These are phyloP conservation scores for Tenthredo amoena DNA, from an alignment of 2,888 invertebrate species.

Conservation along the genomic window DNA sequence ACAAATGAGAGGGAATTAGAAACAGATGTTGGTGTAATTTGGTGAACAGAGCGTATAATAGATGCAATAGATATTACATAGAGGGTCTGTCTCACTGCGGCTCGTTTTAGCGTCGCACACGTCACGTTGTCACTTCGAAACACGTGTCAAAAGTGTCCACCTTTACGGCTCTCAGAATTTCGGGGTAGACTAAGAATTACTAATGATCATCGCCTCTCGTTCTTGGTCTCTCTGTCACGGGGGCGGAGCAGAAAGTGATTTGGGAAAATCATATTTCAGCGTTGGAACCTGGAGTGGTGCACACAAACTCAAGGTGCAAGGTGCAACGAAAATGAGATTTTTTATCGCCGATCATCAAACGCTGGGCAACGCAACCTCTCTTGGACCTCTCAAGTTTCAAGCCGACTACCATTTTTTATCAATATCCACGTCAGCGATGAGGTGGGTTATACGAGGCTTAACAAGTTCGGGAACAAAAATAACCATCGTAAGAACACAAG, in stretches of 20 bases:
- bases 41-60: slow-evolving; percentile 39
- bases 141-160: slow-evolving; percentile 1
- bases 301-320: slow-evolving; percentile 65
- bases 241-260: slow-evolving; percentile 71
- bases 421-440: slow-evolving; percentile 42
- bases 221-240: slow-evolving; percentile 18
- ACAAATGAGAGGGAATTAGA: slow-evolving; percentile 22
- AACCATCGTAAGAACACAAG: not conserved
- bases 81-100: slow-evolving; percentile 60
- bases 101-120: slow-evolving; percentile 44
- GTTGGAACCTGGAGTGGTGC: slow-evolving; percentile 62
- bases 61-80: slow-evolving; percentile 32
- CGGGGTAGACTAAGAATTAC: slow-evolving; percentile 4
- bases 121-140: slow-evolving; percentile 26
- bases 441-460: slow-evolving; percentile 42
- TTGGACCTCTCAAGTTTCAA: not conserved
- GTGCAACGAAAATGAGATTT: slow-evolving; percentile 76
- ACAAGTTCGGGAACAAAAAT: slow-evolving; percentile 18
- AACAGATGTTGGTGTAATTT: slow-evolving; percentile 20
- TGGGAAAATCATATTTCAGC: slow-evolving; percentile 73
- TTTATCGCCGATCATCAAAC: slow-evolving; percentile 72
- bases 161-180: not conserved
- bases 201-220: slow-evolving; percentile 54
- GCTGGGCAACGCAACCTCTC: not conserved
- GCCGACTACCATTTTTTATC: slow-evolving; percentile 40